These are phyloP conservation scores for Prionace glauca DNA, from an alignment of 2,797 vertebrate genomes.

Conservation along the genomic window DNA sequence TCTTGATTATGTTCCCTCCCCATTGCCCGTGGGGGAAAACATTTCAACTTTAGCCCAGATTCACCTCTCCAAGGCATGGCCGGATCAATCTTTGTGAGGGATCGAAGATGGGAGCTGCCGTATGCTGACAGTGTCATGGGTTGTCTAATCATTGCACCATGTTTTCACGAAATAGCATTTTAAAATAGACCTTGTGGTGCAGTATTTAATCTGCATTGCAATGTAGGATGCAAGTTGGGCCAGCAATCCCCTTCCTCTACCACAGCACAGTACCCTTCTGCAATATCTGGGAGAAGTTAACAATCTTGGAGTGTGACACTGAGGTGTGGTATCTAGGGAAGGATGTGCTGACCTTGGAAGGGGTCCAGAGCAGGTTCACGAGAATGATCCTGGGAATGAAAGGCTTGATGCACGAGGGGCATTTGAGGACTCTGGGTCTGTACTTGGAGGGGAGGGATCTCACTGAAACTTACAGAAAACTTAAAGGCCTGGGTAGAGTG, in stretches of 20 bases:
- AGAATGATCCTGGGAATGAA: too few species aligned
- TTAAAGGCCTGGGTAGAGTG: too few species aligned
- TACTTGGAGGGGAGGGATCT: too few species aligned
- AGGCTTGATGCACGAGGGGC: too few species aligned
- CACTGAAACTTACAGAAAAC: too few species aligned
- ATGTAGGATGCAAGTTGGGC: background rate
- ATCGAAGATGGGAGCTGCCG: background rate
- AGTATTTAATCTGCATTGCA: background rate
- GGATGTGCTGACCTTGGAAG: too few species aligned
- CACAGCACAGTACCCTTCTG: background rate
- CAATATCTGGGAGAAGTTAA: background rate
- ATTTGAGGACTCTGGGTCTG: too few species aligned
- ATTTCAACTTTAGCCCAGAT: background rate
- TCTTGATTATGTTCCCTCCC: background rate
- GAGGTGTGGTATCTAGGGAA: too few species aligned
- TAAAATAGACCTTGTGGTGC: background rate
- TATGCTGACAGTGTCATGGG: background rate
- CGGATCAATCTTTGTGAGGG: background rate
- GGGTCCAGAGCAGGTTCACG: too few species aligned
- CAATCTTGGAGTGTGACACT: background rate
- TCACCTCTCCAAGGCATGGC: background rate
- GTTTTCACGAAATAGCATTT: background rate
- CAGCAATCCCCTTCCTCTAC: background rate
- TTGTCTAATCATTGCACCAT: background rate
- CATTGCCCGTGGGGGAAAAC: background rate